Base-by-base conservation (phyloP, 1,140 invertebrate species). In the Melipona quadrifasciata region DNA sequence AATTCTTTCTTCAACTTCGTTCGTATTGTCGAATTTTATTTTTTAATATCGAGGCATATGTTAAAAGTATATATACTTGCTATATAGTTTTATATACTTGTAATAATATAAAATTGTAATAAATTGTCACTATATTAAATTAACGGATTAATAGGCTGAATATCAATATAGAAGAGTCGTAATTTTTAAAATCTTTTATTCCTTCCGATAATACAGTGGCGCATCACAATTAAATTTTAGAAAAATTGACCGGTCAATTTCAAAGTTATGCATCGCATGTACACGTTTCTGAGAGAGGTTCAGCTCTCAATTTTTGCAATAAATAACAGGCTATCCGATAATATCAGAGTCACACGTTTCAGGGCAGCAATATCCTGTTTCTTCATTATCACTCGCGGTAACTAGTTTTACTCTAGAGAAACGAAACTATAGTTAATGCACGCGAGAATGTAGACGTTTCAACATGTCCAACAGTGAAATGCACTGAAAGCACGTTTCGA, bases 401-500 rank as follows among this genome's bases (percentile, higher is more conserved):
- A 61, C 51, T 21, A 47, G 47, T 73, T 73, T 73, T n/a, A 71
- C 34, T 47, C 6, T 53, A 79, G 47, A 55, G 16, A 71, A 51
- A 71, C 10, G 34, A 34, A 67, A 21, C 34, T 1, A 34, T 24
- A 21, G 24, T 8, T 39, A 47, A n/a, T 31, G 21, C 5, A 5
- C 24, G 8, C 31, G 47, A 39, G 39, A 47, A 47, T 47, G 58
- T 24, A 31, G 17, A 31, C 19, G 1, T 39, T n/a, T 39, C 27
- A 17, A 19, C 34, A 11, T 24, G 8, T 57, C 31, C 19, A 31
- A 24, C n/a, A 11, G 58, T 31, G 21, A 55, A 47, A 64, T n/a
- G 58, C 64, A 75, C 67, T n/a, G 31, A 82, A 67, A 83, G 58
- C 21, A 47, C 61, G 24, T 83, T 82, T 39, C 73, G 21, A 64